Evolutionary conservation across 1,140 invertebrate genomes (phyloP).

Genomic region (Solenopsis fugax): DNA sequence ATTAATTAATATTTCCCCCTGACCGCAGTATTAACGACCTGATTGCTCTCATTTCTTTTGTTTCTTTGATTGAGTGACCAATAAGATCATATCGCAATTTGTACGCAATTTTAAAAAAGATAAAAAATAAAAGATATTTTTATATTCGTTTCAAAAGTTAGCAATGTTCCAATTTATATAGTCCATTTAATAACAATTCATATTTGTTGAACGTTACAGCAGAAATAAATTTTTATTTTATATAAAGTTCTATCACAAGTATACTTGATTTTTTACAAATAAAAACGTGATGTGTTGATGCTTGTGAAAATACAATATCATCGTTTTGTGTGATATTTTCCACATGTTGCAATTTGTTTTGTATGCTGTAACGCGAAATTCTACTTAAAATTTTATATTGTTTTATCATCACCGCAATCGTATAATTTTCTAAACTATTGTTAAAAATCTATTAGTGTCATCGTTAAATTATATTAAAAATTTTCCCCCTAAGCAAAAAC

Average conservation of each 20-base stretch:
- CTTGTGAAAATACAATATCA: background rate
- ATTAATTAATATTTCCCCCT: slow-evolving; percentile 45
- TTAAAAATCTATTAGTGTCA: background rate
- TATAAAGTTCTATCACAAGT: background rate
- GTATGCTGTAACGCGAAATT: background rate
- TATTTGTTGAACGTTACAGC: background rate
- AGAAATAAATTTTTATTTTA: slow-evolving; percentile 19
- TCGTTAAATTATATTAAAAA: background rate
- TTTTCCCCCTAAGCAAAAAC: background rate
- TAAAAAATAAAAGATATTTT: background rate
- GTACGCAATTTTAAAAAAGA: background rate
- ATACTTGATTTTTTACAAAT: slow-evolving; percentile 24
- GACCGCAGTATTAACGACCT: background rate
- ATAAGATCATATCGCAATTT: background rate
- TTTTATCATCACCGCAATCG: background rate
- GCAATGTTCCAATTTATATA: background rate
- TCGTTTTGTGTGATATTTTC: background rate
- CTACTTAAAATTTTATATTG: background rate
- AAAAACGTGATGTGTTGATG: background rate
- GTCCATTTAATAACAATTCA: background rate
- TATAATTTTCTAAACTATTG: background rate
- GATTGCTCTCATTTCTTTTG: slow-evolving; percentile 7
- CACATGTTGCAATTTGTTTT: background rate
- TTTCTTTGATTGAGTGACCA: background rate
- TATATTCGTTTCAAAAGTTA: background rate